phyloP scores from a whole-genome alignment of 2,797 vertebrate species.

The Pyrrhura leucotis region DNA sequence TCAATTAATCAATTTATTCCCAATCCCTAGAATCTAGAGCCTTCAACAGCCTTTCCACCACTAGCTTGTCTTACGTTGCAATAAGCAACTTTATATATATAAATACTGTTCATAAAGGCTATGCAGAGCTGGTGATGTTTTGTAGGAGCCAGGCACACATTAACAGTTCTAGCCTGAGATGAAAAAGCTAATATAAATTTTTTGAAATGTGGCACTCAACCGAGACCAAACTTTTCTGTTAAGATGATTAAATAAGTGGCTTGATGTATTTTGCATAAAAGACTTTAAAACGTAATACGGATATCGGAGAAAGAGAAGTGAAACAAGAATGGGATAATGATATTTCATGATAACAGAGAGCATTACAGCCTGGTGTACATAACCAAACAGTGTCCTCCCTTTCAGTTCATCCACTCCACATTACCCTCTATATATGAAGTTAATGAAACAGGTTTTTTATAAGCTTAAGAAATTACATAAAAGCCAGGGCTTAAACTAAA shows the following conservation, averaged over 20 bases:
- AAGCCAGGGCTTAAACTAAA: neutral
- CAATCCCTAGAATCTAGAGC: neutral
- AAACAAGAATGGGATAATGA: constrained; percentile 53
- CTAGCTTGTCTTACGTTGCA: neutral
- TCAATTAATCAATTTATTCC: neutral
- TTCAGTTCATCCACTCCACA: neutral
- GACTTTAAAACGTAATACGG: neutral
- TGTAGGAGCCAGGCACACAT: neutral
- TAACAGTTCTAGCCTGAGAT: neutral
- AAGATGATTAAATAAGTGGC: constrained; percentile 22
- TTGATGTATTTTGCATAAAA: constrained; percentile 40
- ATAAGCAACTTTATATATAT: neutral
- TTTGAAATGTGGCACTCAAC: neutral
- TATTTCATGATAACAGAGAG: neutral
- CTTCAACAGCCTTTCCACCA: neutral
- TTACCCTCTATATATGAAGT: neutral
- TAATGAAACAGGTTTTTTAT: neutral
- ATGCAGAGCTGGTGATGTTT: neutral
- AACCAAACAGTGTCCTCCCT: neutral
- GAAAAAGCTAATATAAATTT: neutral
- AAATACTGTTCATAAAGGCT: neutral
- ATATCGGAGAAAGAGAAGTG: constrained; percentile 51
- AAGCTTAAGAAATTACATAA: neutral
- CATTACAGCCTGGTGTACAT: neutral
- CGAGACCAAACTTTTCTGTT: constrained; percentile 8